These are phyloP conservation scores for Beris chalybata DNA, from an alignment of 2,888 invertebrate species.

Conservation along the genomic window DNA sequence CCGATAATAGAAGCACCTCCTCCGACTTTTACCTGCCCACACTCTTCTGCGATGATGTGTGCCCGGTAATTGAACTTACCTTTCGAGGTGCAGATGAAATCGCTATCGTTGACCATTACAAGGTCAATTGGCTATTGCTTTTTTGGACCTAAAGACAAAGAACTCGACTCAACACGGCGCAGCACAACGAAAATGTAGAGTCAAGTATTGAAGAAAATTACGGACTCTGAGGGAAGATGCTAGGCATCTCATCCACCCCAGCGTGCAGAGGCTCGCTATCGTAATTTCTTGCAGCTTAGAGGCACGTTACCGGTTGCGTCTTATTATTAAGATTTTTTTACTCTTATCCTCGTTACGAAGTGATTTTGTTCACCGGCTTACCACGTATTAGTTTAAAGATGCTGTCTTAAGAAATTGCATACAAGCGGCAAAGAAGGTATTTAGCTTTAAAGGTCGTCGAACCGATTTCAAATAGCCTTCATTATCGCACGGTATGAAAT, in stretches of 20 bases:
- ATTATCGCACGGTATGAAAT: no score
- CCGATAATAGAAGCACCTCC: slow-evolving; percentile 17
- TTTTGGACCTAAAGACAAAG: slow-evolving; percentile 21
- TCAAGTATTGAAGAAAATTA: slow-evolving; percentile 11
- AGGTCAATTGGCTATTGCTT: slow-evolving; percentile 24
- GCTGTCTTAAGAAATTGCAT: no score
- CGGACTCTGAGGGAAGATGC: neutral
- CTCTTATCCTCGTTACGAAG: neutral
- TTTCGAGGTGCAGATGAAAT: slow-evolving; percentile 19
- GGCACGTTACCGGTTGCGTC: neutral
- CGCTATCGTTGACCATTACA: slow-evolving; percentile 21
- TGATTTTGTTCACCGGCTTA: neutral
- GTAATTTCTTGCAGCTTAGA: neutral
- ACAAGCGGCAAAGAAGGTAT: no score
- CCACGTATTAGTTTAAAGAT: neutral
- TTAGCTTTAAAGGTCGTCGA: no score
- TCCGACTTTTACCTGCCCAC: slow-evolving; percentile 7
- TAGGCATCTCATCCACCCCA: no score
- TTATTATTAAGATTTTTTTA: neutral
- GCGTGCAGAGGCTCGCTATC: no score
- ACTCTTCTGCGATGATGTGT: slow-evolving; percentile 10
- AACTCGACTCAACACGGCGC: neutral
- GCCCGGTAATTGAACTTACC: slow-evolving; percentile 9
- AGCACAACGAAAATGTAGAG: neutral
- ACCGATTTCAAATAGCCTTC: no score